These are phyloP conservation scores for Linyphia triangularis DNA, from an alignment of 2,888 invertebrate genomes.

Conservation along the genomic window DNA sequence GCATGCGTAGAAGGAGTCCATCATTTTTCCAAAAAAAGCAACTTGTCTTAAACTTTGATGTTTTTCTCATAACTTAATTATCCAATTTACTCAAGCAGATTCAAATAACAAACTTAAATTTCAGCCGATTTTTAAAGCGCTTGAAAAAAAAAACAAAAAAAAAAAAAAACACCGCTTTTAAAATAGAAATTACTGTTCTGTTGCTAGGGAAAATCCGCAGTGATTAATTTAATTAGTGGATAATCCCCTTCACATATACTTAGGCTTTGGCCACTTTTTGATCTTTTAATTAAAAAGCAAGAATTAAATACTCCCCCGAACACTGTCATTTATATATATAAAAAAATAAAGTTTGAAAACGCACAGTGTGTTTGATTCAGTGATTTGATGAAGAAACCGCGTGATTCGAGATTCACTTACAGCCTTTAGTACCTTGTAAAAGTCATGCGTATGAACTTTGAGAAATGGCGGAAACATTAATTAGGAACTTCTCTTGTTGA, in stretches of 20 bases:
- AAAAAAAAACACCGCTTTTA: background rate
- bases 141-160: background rate
- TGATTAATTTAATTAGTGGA: constrained; percentile 40
- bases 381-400: background rate
- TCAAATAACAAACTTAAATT: background rate
- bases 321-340: background rate
- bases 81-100: background rate
- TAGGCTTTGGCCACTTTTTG: background rate
- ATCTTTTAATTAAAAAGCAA: background rate
- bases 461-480: background rate
- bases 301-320: background rate
- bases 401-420: background rate
- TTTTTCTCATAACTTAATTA: background rate
- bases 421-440: background rate
- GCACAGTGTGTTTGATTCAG: background rate
- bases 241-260: constrained; percentile 18
- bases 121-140: background rate
- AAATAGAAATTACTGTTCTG: background rate
- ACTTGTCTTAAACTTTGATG: background rate
- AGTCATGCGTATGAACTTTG: background rate
- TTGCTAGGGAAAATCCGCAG: background rate
- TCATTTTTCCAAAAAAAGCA: background rate
- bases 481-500: background rate
- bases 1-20: background rate
- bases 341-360: background rate